These are phyloP conservation scores for Archocentrus centrarchus DNA, from an alignment of 2,113 vertebrate genomes.

Conservation along the genomic window DNA sequence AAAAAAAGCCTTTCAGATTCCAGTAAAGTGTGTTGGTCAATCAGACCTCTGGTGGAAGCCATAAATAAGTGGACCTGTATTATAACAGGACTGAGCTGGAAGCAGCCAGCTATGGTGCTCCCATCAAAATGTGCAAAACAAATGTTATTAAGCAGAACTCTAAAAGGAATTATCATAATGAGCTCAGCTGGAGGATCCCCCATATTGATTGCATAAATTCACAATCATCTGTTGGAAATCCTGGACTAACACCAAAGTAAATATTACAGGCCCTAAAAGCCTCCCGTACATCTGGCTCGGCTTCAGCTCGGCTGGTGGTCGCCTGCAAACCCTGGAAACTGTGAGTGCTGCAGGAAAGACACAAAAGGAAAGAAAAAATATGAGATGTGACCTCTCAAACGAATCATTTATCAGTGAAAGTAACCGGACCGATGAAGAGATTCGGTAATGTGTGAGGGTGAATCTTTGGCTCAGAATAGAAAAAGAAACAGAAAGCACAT, in stretches of 20 bases:
- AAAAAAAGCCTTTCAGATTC: conserved; percentile 50
- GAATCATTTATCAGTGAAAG: conserved; percentile 59
- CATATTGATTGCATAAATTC: conserved; percentile 74
- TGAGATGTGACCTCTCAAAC: conserved; percentile 57
- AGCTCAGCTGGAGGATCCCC: conserved; percentile 54
- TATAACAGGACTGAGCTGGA: conserved; percentile 1
- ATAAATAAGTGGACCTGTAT: conserved; percentile 29
- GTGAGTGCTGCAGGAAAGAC: conserved; percentile 38
- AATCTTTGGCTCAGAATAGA: conserved; percentile 21
- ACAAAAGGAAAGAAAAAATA: conserved; percentile 71
- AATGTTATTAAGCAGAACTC: conserved; percentile 41
- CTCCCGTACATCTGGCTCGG: conserved; percentile 69
- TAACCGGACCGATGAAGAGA: conserved; percentile 41
- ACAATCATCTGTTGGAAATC: conserved; percentile 69
- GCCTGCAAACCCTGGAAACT: conserved; percentile 30
- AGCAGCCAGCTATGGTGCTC: conserved; percentile 26
- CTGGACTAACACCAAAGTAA: conserved; percentile 74
- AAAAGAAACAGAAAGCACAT: conserved; percentile 12
- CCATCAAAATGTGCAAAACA: conserved; percentile 46
- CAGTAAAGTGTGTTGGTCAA: conserved; percentile 26
- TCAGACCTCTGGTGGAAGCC: conserved; percentile 7
- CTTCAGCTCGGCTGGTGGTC: conserved; percentile 80
- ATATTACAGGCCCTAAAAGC: conserved; percentile 74
- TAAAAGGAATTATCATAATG: conserved; percentile 36
- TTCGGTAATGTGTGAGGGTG: conserved; percentile 31